Base-by-base conservation (phyloP, 2,888 invertebrate species). In the Hydraecia micacea region DNA sequence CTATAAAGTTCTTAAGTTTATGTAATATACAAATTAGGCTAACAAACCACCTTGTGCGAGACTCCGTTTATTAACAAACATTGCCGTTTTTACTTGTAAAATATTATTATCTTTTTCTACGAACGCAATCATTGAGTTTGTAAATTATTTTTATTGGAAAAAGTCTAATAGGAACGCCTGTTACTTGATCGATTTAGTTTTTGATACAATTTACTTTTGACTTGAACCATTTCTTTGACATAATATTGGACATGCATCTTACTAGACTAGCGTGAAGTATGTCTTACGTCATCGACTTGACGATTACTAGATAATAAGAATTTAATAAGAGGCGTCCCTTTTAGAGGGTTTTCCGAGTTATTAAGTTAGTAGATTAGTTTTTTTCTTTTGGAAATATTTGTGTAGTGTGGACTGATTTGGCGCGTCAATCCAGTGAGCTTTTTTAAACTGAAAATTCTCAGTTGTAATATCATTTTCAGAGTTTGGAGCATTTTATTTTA, bases 61-160 rank as follows among this genome's bases (percentile, higher is more conserved):
- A 83, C 85, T 80, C 83, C 86, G 87, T 91, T 86, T 86, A 90
- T 83, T 87, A 89, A 88, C 87, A 83, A 90, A 88, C 87, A 84
- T 93, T 91, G 90, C 91, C 90, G 88, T 90, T 89, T 90, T 92
- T 90, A 91, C 92, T 92, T 96, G 96, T 96, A 96, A 94, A 94
- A 95, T 95, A 95, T 90, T 95, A 95, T 78, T 93, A 91, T 90
- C 86, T 91, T 93, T 94, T 94, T 95, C 91, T 95, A 95, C 92
- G 91, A 93, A 93, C 91, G 92, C 92, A 96, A 96, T 96, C 96
- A 96, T 94, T 94, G 93, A 94, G 93, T 96, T 96, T 96, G 94
- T 95, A 95, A 92, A 94, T 94, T 92, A 87, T 93, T 94, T 95
- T 91, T 94, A 95, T 87, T 91, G 93, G 91, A 90, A 91, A 89